Evolutionary conservation across 37 sponge, comb jelly and placozoan genomes (phyloP).

Genomic region (Corticium candelabrum): DNA sequence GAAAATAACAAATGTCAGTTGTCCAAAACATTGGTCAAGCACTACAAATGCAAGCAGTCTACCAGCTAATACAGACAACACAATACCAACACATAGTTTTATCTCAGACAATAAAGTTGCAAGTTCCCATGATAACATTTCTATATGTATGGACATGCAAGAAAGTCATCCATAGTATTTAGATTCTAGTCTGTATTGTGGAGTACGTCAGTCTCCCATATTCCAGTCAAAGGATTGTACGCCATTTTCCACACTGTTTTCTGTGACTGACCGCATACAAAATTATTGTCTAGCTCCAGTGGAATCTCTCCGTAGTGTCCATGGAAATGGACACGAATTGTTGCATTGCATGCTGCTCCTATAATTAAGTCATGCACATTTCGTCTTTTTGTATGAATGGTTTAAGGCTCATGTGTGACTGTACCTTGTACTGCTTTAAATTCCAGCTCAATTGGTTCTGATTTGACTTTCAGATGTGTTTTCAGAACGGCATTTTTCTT

Average conservation of each 20-base stretch:
- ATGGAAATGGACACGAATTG: slow-evolving; percentile 37
- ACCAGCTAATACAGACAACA: too few relatives aligned
- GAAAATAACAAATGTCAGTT: too few relatives aligned
- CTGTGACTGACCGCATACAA: background rate
- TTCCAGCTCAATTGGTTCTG: background rate
- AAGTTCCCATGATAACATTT: too few relatives aligned
- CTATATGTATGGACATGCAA: too few relatives aligned
- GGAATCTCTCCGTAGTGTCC: slow-evolving; percentile 66
- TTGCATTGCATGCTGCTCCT: background rate
- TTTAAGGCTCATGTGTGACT: too few relatives aligned
- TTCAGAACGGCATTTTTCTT: too few relatives aligned
- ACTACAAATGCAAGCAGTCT: too few relatives aligned
- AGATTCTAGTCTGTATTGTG: background rate
- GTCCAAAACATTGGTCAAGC: too few relatives aligned
- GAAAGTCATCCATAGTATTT: background rate
- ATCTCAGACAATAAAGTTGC: too few relatives aligned
- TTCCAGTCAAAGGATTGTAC: background rate
- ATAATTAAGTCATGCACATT: background rate
- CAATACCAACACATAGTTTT: too few relatives aligned
- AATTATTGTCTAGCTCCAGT: slow-evolving; percentile 9
- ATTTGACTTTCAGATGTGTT: background rate
- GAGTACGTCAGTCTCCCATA: background rate
- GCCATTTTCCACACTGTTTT: background rate
- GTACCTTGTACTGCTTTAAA: background rate
- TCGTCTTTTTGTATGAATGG: background rate